Conservation (phyloP, 2,888 invertebrate species). For the Sipunculus nudus region DNA sequence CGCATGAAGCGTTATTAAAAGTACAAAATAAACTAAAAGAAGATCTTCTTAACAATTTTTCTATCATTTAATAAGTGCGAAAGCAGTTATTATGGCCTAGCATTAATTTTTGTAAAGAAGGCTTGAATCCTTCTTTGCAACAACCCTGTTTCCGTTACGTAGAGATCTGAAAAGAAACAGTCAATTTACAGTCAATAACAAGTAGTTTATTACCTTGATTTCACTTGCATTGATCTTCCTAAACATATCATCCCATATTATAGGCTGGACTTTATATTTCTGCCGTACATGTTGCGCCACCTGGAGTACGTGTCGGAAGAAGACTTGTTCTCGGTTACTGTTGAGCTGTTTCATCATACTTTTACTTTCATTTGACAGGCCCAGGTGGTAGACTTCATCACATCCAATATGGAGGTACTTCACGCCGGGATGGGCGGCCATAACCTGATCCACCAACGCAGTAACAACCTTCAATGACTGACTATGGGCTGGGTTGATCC, state of each 20-base stretch:
- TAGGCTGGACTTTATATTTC: slow-evolving; percentile 69
- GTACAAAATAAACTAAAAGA: no score
- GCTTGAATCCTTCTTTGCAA: no score
- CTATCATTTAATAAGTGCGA: no score
- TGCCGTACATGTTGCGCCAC: slow-evolving; percentile 54
- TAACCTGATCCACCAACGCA: slow-evolving; percentile 6
- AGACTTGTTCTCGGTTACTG: not conserved
- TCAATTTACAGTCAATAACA: not conserved
- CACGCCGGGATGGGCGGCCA: slow-evolving; percentile 70
- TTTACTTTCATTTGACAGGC: not conserved
- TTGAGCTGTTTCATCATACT: slow-evolving; percentile 6
- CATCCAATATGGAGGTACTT: slow-evolving; percentile 81
- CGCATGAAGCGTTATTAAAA: no score
- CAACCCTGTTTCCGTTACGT: no score
- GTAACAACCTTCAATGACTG: not conserved
- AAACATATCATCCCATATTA: slow-evolving; percentile 85
- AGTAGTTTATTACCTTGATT: slow-evolving; percentile 61
- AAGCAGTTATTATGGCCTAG: no score
- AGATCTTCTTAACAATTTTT: no score
- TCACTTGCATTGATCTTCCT: slow-evolving; percentile 72
- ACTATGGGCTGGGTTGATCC: slow-evolving; percentile 76
- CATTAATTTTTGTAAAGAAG: no score
- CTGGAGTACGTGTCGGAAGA: slow-evolving; percentile 4
- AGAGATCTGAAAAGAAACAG: no score
- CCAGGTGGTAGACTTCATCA: slow-evolving; percentile 73